These are phyloP conservation scores for Calameuta idolon DNA, from an alignment of 2,888 invertebrate species.

Conservation along the genomic window DNA sequence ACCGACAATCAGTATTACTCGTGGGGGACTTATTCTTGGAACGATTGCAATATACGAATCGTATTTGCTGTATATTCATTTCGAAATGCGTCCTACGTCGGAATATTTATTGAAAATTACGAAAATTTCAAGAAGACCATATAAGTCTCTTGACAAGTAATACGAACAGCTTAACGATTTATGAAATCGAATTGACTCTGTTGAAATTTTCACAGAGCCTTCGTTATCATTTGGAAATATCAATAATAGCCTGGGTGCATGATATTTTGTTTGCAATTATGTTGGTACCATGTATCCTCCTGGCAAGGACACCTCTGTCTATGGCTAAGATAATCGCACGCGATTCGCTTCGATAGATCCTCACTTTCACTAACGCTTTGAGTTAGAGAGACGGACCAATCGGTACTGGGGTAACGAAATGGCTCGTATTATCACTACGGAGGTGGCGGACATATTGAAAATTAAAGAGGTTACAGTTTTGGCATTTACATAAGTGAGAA, in stretches of 20 bases:
- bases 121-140: not conserved
- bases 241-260: not conserved
- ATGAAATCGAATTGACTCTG: not conserved
- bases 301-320: not conserved
- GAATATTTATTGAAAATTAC: not conserved
- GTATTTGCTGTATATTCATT: not conserved
- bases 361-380: not conserved
- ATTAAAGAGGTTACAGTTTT: conserved; percentile 8
- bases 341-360: not conserved
- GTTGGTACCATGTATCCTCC: not conserved
- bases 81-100: not conserved
- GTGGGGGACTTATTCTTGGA: not conserved
- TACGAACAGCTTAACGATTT: not conserved
- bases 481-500: conserved; percentile 7
- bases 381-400: not conserved
- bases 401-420: not conserved
- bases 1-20: not conserved
- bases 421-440: not conserved
- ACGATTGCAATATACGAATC: not conserved
- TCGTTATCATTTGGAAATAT: not conserved
- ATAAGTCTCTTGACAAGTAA: not conserved
- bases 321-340: not conserved
- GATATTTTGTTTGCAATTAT: not conserved
- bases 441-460: conserved; percentile 1
- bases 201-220: not conserved